Percentiles rank a stretch among this genome's conserved stretches.
Conservation (phyloP, 1,140 invertebrate species). For the Drosophila pruinosa region DNA sequence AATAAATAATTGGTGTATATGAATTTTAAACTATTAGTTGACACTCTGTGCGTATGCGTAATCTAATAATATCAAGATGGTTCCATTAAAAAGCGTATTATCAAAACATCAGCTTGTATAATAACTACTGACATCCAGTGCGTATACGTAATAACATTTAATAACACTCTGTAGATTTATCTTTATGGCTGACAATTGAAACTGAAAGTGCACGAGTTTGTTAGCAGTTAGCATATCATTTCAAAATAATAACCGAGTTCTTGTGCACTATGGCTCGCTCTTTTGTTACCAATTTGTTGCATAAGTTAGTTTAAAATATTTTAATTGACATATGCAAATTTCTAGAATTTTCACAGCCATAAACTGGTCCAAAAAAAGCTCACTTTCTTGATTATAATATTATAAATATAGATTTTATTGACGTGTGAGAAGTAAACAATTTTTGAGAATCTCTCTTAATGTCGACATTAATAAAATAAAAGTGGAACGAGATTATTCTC, state of each 20-base stretch:
- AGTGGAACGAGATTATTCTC: neutral
- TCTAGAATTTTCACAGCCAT: neutral
- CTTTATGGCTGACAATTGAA: neutral
- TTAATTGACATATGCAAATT: neutral
- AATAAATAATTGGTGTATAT: no score
- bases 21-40: no score
- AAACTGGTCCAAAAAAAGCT: neutral
- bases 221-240: neutral
- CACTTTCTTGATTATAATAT: neutral
- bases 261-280: neutral
- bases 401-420: neutral
- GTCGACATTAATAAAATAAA: neutral
- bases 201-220: neutral
- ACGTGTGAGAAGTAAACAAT: neutral
- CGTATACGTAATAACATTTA: neutral
- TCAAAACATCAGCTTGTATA: neutral
- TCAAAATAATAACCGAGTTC: neutral
- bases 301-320: neutral
- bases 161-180: neutral
- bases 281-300: neutral
- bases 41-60: no score
- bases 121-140: neutral
- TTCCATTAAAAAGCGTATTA: neutral
- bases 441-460: neutral
- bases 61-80: no score